These are phyloP conservation scores for Mobula birostris DNA, from an alignment of 2,113 vertebrate genomes.

Conservation along the genomic window DNA sequence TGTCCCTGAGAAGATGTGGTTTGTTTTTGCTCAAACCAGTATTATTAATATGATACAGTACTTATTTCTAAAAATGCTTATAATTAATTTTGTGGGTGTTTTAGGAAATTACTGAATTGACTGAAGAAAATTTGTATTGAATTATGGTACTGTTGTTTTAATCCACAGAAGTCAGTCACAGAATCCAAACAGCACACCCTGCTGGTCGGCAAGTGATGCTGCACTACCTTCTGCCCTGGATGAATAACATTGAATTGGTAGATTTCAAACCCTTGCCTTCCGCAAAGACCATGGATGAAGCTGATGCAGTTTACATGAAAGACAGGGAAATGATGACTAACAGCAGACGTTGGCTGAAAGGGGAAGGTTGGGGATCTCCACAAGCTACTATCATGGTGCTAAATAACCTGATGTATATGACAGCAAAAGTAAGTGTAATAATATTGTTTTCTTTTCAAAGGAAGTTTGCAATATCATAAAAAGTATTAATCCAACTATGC, in stretches of 20 bases:
- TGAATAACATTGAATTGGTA: conserved; percentile 96
- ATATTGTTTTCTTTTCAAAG: not conserved
- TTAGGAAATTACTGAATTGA: not conserved
- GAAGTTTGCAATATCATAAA: not conserved
- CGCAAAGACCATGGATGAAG: conserved; percentile 64
- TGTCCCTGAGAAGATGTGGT: not conserved
- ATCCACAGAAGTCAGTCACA: conserved; percentile 86
- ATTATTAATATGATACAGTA: not conserved
- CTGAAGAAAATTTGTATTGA: not conserved
- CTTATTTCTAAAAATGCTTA: not conserved
- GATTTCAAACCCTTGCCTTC: conserved; percentile 78
- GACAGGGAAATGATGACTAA: conserved; percentile 91
- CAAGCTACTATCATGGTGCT: conserved; percentile 93
- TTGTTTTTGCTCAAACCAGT: not conserved
- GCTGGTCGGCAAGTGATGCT: conserved; percentile 93
- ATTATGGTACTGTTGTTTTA: not conserved
- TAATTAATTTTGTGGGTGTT: not conserved
- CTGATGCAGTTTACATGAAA: conserved; percentile 70
- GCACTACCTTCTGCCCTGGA: conserved; percentile 94
- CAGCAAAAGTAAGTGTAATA: conserved; percentile 77
- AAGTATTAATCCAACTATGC: not conserved
- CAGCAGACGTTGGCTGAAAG: conserved; percentile 85
- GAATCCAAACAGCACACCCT: conserved; percentile 91
- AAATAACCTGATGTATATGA: conserved; percentile 99
- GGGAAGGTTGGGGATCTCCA: conserved; percentile 95